Conservation (phyloP, 2,797 vertebrate species). For the Hyperoplus lanceolatus region DNA sequence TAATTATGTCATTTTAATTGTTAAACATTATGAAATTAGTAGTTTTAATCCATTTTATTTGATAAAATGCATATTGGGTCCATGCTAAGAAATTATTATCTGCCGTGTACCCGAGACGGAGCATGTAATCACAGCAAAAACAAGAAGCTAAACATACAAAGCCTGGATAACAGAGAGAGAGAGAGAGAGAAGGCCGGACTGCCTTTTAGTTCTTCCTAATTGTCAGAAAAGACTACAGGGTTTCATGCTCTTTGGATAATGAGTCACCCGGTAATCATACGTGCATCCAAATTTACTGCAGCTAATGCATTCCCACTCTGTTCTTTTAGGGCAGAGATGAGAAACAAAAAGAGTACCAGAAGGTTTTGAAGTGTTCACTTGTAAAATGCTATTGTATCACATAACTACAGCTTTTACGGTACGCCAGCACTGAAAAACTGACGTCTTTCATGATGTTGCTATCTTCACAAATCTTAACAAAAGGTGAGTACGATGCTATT, state of each 20-base stretch:
- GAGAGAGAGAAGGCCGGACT: not conserved
- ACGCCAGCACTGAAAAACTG: not conserved
- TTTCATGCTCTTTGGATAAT: constrained; percentile 51
- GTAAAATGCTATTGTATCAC: not conserved
- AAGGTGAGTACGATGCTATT: not conserved
- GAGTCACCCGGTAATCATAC: constrained; percentile 49
- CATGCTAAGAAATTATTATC: constrained; percentile 8
- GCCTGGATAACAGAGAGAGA: constrained; percentile 22
- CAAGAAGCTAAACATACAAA: constrained; percentile 36
- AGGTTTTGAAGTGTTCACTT: not conserved
- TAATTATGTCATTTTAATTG: not conserved
- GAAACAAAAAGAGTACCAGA: not conserved
- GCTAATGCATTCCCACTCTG: not conserved
- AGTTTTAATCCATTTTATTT: not conserved
- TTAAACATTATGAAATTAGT: not conserved
- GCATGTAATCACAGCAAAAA: constrained; percentile 59
- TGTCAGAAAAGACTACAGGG: constrained; percentile 4
- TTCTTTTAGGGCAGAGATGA: not conserved
- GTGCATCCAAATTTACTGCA: constrained; percentile 24
- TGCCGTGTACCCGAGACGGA: constrained; percentile 31
- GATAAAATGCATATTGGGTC: not conserved
- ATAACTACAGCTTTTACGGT: not conserved
- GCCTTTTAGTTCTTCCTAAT: constrained; percentile 21
- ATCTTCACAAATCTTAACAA: not conserved
- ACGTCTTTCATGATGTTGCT: not conserved